Base-by-base conservation (phyloP, 2,797 vertebrate genomes). In the Allobates femoralis region DNA sequence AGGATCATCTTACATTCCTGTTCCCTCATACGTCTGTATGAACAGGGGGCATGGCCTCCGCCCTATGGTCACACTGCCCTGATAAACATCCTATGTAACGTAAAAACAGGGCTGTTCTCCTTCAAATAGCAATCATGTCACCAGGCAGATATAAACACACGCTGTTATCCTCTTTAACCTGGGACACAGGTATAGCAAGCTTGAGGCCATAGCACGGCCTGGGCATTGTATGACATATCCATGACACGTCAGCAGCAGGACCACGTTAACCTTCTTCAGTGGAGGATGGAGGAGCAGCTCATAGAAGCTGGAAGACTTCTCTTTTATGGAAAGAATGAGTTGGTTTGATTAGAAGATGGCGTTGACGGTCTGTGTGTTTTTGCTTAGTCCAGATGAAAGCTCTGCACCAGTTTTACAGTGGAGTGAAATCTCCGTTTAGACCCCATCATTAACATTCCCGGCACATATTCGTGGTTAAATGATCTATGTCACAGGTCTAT, bases 391-490 rank as follows among this genome's bases (percentile, higher is more conserved):
- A 18, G 37, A 56, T 46, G 41, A 23, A 60, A 21, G 58, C 53
- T 53, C 32, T 81, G 46, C 16, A 32, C 30, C 55, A 58, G 26
- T 75, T 18, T 23, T 18, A 23, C 46, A 69, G 50, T 12, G 21
- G 23, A 67, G 26, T n/a, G 8, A 76, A 77, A 84, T 21, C 21
- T 16, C 26, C 18, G 58, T 58, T 73, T 46, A 16, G 51, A 76
- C 56, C 26, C 26, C 41, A 62, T 64, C 66, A 81, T 81, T 81
- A 74, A 37, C 46, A 81, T 74, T 69, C 34, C 55, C 51, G 21
- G 37, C 37, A 86, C 67, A 81, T 81, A 64, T 74, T 75, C 18
- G 78, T 86, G 85, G 67, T 81, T 81, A n/a, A 37, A 56, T 30
- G 32, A 41, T 86, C 67, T 64, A 28, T 81, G 78, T 81, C 69